A percentile compares a stretch with the other conserved stretches of the same genome.
These are phyloP conservation scores for Aspidapion aeneum DNA, from an alignment of 2,888 invertebrate species.

Conservation along the genomic window DNA sequence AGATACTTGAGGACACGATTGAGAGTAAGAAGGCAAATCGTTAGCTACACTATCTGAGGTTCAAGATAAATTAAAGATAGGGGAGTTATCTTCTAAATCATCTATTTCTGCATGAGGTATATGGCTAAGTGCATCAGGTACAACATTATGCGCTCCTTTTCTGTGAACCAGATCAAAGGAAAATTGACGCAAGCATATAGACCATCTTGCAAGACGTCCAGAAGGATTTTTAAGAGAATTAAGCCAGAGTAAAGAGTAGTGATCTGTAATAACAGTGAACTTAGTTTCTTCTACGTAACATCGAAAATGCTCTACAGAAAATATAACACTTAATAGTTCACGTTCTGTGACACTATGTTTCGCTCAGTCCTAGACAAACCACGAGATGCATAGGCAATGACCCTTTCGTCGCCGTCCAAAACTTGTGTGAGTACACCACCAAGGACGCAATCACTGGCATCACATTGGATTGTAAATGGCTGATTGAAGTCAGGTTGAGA, in stretches of 20 bases:
- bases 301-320: slow-evolving; percentile 25
- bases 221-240: slow-evolving; percentile 25
- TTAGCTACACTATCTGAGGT: neutral
- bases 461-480: slow-evolving; percentile 27
- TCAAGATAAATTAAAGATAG: neutral
- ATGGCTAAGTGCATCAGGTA: slow-evolving; percentile 23
- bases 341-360: slow-evolving; percentile 24
- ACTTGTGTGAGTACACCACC: slow-evolving; percentile 15
- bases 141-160: slow-evolving; percentile 23
- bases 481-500: slow-evolving; percentile 26
- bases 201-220: slow-evolving; percentile 30
- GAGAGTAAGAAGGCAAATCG: neutral
- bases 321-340: slow-evolving; percentile 30
- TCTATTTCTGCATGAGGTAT: neutral
- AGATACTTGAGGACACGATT: neutral
- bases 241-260: slow-evolving; percentile 28
- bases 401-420: slow-evolving; percentile 11
- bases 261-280: slow-evolving; percentile 32
- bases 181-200: slow-evolving; percentile 22
- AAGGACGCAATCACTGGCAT: slow-evolving; percentile 29
- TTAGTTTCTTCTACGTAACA: slow-evolving; percentile 26
- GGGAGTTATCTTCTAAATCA: neutral
- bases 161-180: slow-evolving; percentile 25
- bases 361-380: slow-evolving; percentile 27
- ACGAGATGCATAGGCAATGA: slow-evolving; percentile 20